These are phyloP conservation scores for Drosophila kohkoa DNA, from an alignment of 1,140 invertebrate species.

Conservation along the genomic window DNA sequence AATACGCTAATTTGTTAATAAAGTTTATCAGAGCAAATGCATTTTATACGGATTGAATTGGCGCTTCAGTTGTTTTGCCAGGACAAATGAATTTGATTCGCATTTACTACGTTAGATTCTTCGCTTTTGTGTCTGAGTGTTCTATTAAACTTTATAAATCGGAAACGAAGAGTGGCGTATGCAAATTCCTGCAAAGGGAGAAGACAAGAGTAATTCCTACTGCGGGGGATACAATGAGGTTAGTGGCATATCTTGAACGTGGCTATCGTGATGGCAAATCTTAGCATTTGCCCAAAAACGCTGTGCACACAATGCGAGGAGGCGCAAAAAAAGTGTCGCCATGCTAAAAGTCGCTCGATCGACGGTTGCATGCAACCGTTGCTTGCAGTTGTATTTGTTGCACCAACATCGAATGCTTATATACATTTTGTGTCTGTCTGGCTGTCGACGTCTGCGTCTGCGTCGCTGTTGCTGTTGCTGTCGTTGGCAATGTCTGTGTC, in stretches of 20 bases:
- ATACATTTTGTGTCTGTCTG: slow-evolving; percentile 46
- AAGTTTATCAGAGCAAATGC: too few species aligned
- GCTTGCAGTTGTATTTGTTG: slow-evolving; percentile 4
- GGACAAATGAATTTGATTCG: too few species aligned
- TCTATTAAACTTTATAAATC: too few species aligned
- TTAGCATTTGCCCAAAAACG: slow-evolving; percentile 35
- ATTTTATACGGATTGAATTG: too few species aligned
- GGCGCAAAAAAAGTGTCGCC: slow-evolving; percentile 75
- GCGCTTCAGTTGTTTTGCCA: too few species aligned
- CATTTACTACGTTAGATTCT: too few species aligned
- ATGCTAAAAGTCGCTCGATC: slow-evolving; percentile 59
- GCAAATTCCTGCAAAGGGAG: background rate
- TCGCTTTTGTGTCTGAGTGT: too few species aligned
- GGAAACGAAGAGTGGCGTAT: background rate
- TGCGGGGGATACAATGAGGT: slow-evolving; percentile 16
- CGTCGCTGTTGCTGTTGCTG: background rate
- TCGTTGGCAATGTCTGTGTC: slow-evolving; percentile 9
- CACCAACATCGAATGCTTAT: slow-evolving; percentile 57
- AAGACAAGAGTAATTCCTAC: background rate
- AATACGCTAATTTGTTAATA: too few species aligned
- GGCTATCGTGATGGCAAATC: slow-evolving; percentile 48
- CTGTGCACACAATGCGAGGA: slow-evolving; percentile 57
- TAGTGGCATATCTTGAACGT: slow-evolving; percentile 15
- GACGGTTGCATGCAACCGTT: slow-evolving; percentile 37
- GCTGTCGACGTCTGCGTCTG: slow-evolving; percentile 24